Conservation (phyloP, 2,113 vertebrate genomes). For the Felis chaus region DNA sequence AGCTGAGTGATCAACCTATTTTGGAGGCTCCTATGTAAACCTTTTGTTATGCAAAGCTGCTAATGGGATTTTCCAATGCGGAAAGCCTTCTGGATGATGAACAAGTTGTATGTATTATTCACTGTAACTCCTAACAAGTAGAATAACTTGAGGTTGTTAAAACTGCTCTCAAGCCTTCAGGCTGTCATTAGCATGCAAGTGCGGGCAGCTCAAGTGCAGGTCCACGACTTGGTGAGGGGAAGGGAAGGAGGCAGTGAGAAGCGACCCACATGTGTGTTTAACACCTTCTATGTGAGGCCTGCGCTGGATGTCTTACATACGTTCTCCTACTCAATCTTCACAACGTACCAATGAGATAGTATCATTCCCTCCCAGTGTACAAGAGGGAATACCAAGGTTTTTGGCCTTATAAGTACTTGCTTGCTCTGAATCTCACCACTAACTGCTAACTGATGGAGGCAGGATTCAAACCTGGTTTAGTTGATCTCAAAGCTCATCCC, state of each 20-base stretch:
- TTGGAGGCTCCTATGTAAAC: slow-evolving; percentile 33
- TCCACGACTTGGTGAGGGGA: neutral
- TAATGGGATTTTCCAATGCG: neutral
- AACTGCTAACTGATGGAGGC: neutral
- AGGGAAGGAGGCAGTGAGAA: neutral
- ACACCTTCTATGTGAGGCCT: neutral
- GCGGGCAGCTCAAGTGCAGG: neutral
- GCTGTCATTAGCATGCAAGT: slow-evolving; percentile 23
- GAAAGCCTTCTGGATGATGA: slow-evolving; percentile 15
- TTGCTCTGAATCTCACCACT: neutral
- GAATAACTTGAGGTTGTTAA: slow-evolving; percentile 52
- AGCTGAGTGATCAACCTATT: slow-evolving; percentile 15
- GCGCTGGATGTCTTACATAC: neutral
- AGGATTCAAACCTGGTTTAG: neutral
- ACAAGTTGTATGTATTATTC: slow-evolving; percentile 57
- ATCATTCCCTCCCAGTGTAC: neutral
- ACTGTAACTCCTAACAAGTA: slow-evolving; percentile 55
- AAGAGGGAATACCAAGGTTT: neutral
- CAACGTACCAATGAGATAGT: neutral
- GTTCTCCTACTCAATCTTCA: neutral
- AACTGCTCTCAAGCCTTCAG: slow-evolving; percentile 36
- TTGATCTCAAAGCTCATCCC: neutral
- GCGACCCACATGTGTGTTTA: neutral
- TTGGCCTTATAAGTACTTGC: neutral
- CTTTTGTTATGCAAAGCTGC: slow-evolving; percentile 50